A percentile compares a stretch with the other conserved stretches of the same genome.
Conservation (phyloP, 1,140 invertebrate species). For the Drosophila erecta region DNA sequence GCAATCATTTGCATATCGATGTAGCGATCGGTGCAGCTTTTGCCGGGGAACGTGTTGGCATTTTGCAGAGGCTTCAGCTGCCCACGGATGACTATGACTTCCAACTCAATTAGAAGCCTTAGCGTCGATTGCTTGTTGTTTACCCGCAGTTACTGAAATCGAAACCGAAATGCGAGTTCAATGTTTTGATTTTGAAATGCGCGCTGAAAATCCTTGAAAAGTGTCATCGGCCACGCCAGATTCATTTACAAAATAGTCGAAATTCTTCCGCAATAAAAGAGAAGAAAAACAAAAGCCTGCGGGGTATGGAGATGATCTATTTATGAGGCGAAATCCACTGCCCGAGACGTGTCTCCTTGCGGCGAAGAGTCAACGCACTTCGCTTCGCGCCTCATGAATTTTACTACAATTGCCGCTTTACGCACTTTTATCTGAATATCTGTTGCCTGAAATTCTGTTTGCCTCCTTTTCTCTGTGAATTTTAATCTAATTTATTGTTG, state of each 20-base stretch:
- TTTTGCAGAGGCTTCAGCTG: slow-evolving; percentile 40
- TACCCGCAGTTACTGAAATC: slow-evolving; percentile 51
- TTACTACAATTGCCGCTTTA: slow-evolving; percentile 81
- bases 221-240: slow-evolving; percentile 53
- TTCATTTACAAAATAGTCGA: slow-evolving; percentile 75
- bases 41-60: slow-evolving; percentile 66
- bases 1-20: slow-evolving; percentile 77
- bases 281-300: slow-evolving; percentile 32
- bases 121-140: slow-evolving; percentile 46
- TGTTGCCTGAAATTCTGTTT: slow-evolving; percentile 23
- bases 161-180: slow-evolving; percentile 55
- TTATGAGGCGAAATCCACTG: slow-evolving; percentile 24
- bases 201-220: slow-evolving; percentile 72
- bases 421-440: slow-evolving; percentile 61
- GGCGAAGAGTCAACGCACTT: slow-evolving; percentile 68
- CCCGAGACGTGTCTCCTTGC: slow-evolving; percentile 60
- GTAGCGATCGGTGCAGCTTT: slow-evolving; percentile 49
- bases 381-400: slow-evolving; percentile 66
- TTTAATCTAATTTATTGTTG: slow-evolving; percentile 46
- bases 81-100: slow-evolving; percentile 12
- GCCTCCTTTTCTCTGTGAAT: slow-evolving; percentile 17
- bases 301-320: slow-evolving; percentile 30
- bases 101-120: slow-evolving; percentile 59
- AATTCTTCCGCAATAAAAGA: slow-evolving; percentile 73
- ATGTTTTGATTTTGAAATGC: slow-evolving; percentile 77